A percentile compares a stretch with the other conserved stretches of the same genome.
Evolutionary conservation across 2,888 invertebrate genomes (phyloP).

Genomic region (Nemurella pictetii): DNA sequence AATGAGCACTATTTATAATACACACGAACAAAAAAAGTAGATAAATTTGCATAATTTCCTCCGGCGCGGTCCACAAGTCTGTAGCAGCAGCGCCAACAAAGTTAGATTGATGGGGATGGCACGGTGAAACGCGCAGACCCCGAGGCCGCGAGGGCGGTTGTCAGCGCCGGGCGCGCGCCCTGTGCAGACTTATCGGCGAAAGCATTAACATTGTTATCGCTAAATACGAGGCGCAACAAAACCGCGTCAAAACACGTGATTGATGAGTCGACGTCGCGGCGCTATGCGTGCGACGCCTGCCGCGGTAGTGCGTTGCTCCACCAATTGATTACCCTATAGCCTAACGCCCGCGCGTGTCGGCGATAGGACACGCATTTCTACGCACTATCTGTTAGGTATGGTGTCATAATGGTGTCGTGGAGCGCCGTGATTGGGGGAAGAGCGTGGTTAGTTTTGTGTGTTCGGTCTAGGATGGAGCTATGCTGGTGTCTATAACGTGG

Average conservation of each 20-base stretch:
- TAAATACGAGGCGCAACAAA: slow-evolving; percentile 20
- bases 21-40: too few species aligned
- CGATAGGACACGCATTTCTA: background rate
- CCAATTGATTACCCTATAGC: background rate
- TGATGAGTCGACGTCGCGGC: background rate
- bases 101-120: background rate
- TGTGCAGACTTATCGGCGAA: slow-evolving; percentile 1
- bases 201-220: slow-evolving; percentile 21
- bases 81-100: background rate
- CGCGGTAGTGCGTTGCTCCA: background rate
- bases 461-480: too few species aligned
- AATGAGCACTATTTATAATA: too few species aligned
- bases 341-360: background rate
- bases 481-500: too few species aligned
- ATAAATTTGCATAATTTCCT: background rate
- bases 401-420: too few species aligned
- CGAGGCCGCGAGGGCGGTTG: background rate
- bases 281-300: too few species aligned
- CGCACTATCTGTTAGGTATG: background rate
- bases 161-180: too few species aligned
- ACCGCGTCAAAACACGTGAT: slow-evolving; percentile 6
- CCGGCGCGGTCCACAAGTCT: background rate
- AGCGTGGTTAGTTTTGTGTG: too few species aligned
- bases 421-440: background rate
- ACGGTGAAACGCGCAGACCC: background rate